Evolutionary conservation across 2,888 invertebrate genomes (phyloP).

Genomic region (Drosophila ezoana): DNA sequence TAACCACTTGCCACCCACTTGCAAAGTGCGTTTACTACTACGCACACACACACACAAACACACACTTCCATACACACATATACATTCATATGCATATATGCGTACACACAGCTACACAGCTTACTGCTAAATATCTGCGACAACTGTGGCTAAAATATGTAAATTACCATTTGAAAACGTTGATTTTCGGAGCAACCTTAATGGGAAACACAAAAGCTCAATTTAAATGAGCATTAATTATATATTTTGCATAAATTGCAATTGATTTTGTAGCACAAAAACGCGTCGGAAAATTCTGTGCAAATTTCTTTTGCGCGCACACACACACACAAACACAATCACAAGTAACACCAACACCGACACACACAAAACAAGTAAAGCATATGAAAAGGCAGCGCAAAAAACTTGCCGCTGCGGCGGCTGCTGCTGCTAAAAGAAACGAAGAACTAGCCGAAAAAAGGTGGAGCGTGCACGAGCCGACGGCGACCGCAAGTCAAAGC

Average conservation of each 20-base stretch:
- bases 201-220: constrained; percentile 29
- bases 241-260: constrained; percentile 51
- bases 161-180: constrained; percentile 75
- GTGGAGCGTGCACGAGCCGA: constrained; percentile 66
- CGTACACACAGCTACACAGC: constrained; percentile 11
- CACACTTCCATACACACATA: constrained; percentile 27
- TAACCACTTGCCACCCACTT: constrained; percentile 68
- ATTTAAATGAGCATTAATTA: constrained; percentile 58
- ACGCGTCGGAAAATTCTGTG: constrained; percentile 69
- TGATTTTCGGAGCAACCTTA: constrained; percentile 45
- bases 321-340: constrained; percentile 37
- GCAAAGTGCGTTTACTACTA: constrained; percentile 80
- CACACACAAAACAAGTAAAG: constrained; percentile 62
- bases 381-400: constrained; percentile 63
- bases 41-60: constrained; percentile 55
- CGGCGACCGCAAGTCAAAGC: constrained; percentile 80
- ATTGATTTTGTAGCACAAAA: constrained; percentile 69
- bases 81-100: constrained; percentile 23
- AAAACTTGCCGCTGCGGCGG: constrained; percentile 53
- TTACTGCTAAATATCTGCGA: constrained; percentile 41
- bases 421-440: constrained; percentile 53
- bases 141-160: constrained; percentile 75
- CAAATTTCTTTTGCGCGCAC: constrained; percentile 72
- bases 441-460: constrained; percentile 53
- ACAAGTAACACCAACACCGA: constrained; percentile 32